A percentile compares a stretch with the other conserved stretches of the same genome.
phyloP scores from a whole-genome alignment of 2,113 vertebrate species.

The Cebidichthys violaceus region DNA sequence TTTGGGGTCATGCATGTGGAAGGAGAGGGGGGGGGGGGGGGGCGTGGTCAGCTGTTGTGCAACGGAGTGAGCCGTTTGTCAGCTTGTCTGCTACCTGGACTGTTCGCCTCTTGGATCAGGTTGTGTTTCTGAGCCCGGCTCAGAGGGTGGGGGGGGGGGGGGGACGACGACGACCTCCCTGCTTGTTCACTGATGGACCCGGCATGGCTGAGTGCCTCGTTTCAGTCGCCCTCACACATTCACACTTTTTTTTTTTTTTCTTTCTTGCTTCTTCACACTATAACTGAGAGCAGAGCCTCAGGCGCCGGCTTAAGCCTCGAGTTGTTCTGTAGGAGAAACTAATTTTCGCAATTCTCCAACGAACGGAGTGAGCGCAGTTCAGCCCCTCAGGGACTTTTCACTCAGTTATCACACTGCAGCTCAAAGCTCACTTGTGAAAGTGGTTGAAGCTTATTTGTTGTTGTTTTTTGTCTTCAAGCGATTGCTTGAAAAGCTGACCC shows the following conservation, averaged over 20 bases:
- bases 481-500: slow-evolving; percentile 6
- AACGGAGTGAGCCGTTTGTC: slow-evolving; percentile 4
- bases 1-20: not conserved
- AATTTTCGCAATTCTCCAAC: slow-evolving; percentile 16
- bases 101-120: slow-evolving; percentile 32
- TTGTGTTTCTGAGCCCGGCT: slow-evolving; percentile 36
- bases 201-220: slow-evolving; percentile 2
- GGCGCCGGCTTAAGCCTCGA: not conserved
- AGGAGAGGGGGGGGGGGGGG: not conserved
- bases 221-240: not conserved
- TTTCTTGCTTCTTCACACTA: not conserved
- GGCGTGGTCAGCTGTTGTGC: slow-evolving; percentile 15
- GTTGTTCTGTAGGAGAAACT: slow-evolving; percentile 25
- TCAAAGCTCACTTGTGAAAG: slow-evolving; percentile 5
- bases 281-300: slow-evolving; percentile 28
- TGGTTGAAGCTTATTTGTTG: not conserved
- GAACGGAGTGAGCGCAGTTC: slow-evolving; percentile 5
- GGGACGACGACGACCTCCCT: slow-evolving; percentile 52
- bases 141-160: not conserved
- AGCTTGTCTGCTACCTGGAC: slow-evolving; percentile 23
- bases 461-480: not conserved
- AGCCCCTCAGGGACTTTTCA: not conserved
- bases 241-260: not conserved
- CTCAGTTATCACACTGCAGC: slow-evolving; percentile 27
- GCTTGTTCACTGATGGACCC: slow-evolving; percentile 21